These are phyloP conservation scores for Chaunax sp. DNA, from an alignment of 2,797 vertebrate species.

Conservation along the genomic window DNA sequence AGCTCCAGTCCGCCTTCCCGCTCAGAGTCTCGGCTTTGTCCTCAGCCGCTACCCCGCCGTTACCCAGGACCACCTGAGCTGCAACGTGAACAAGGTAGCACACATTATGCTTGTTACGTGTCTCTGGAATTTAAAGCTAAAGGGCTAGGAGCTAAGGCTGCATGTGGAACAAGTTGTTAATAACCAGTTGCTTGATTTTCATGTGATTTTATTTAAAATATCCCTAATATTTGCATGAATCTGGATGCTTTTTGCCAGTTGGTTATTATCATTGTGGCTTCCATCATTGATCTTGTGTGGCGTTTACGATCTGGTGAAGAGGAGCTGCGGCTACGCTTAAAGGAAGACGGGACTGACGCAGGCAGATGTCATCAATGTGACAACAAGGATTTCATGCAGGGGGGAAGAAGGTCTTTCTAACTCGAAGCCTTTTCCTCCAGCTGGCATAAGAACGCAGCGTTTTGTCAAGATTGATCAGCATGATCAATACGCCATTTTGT, in stretches of 20 bases:
- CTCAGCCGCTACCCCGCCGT: conserved; percentile 85
- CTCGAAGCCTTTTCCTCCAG: neutral
- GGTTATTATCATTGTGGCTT: too few relatives aligned
- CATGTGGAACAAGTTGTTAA: too few relatives aligned
- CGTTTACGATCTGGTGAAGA: neutral
- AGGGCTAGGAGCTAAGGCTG: too few relatives aligned
- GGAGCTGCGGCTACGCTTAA: neutral
- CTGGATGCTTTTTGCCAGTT: neutral
- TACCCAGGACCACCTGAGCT: conserved; percentile 82
- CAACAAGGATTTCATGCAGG: neutral
- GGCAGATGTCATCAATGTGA: neutral
- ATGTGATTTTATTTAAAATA: neutral
- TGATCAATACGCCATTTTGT: too few relatives aligned
- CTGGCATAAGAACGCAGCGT: neutral
- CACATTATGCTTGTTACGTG: neutral
- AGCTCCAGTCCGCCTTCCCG: conserved; percentile 88
- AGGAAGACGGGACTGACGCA: neutral
- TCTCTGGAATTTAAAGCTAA: too few relatives aligned
- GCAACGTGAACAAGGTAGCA: conserved; percentile 29
- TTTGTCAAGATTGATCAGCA: neutral
- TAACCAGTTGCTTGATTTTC: too few relatives aligned
- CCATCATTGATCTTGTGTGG: neutral
- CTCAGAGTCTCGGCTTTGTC: conserved; percentile 84
- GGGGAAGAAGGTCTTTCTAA: neutral
- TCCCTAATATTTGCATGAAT: neutral